phyloP scores from a whole-genome alignment of 2,797 vertebrate genomes.

The Acipenser transmontanus region DNA sequence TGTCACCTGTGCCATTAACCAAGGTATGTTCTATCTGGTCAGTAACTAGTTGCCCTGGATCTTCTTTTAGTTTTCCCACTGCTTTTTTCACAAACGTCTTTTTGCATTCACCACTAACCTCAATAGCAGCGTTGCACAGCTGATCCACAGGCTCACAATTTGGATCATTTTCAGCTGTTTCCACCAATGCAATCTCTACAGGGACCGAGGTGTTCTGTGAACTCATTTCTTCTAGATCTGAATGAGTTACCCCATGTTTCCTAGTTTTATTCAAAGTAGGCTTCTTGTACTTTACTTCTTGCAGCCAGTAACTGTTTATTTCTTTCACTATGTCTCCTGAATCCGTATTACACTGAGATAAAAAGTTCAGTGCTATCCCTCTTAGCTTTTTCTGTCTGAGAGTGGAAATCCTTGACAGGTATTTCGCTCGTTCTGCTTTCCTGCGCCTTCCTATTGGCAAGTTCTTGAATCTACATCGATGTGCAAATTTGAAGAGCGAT shows the following conservation, averaged over 20 bases:
- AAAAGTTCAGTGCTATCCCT: conserved; percentile 3
- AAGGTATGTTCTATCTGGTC: background rate
- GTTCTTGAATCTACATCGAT: conserved; percentile 11
- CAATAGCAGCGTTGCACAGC: too few relatives aligned
- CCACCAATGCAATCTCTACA: too few relatives aligned
- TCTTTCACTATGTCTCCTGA: background rate
- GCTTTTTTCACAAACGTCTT: too few relatives aligned
- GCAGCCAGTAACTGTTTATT: conserved; percentile 21
- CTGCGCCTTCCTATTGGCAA: conserved; percentile 7
- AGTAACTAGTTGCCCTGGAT: background rate
- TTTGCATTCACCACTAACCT: too few relatives aligned
- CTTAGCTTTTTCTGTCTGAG: conserved; percentile 14
- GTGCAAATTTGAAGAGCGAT: conserved; percentile 4
- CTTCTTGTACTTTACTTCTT: conserved; percentile 15
- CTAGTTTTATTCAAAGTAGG: conserved; percentile 16
- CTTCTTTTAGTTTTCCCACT: background rate
- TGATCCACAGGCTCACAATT: too few relatives aligned
- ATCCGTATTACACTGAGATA: conserved; percentile 2
- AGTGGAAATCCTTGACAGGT: conserved; percentile 15
- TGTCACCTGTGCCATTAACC: background rate
- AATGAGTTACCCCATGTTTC: conserved; percentile 61
- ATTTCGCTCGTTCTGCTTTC: conserved; percentile 13
- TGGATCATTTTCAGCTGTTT: too few relatives aligned
- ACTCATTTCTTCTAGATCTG: too few relatives aligned
- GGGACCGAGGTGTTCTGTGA: too few relatives aligned